These are phyloP conservation scores for Ascaphus truei DNA, from an alignment of 2,113 vertebrate genomes.

Conservation along the genomic window DNA sequence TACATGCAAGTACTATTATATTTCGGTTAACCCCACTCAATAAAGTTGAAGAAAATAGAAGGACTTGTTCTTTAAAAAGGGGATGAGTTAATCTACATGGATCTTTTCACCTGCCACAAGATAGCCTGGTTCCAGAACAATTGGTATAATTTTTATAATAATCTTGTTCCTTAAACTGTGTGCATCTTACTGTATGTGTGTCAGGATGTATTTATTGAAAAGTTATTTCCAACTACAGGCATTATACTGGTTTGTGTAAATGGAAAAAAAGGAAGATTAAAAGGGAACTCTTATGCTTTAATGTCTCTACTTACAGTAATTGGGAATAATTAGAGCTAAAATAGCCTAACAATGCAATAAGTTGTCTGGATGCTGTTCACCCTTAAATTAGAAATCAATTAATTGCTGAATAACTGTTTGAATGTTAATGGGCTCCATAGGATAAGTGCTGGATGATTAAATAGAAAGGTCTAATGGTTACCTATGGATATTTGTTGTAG, in stretches of 20 bases:
- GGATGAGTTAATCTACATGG: no score
- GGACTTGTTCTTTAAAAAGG: no score
- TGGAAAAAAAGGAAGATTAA: not conserved
- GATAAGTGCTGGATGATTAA: not conserved
- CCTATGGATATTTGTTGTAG: not conserved
- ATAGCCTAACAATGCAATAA: not conserved
- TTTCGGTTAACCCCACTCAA: no score
- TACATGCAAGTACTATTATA: no score
- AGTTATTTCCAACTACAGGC: no score
- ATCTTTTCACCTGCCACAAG: no score
- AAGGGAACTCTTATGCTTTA: not conserved
- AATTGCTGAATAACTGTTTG: constrained; percentile 9
- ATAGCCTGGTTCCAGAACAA: not conserved
- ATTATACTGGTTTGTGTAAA: no score
- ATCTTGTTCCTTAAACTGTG: constrained; percentile 1
- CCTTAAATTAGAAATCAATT: constrained; percentile 27
- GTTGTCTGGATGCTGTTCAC: not conserved
- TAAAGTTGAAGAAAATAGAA: no score
- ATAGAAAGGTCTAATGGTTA: not conserved
- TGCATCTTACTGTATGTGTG: not conserved
- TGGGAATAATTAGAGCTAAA: constrained; percentile 21
- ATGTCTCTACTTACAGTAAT: constrained; percentile 10
- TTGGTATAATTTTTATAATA: not conserved
- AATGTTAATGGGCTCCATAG: constrained; percentile 16
- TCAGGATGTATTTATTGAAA: not conserved